Conservation (phyloP, 2,888 invertebrate species). For the Erebia aethiops region DNA sequence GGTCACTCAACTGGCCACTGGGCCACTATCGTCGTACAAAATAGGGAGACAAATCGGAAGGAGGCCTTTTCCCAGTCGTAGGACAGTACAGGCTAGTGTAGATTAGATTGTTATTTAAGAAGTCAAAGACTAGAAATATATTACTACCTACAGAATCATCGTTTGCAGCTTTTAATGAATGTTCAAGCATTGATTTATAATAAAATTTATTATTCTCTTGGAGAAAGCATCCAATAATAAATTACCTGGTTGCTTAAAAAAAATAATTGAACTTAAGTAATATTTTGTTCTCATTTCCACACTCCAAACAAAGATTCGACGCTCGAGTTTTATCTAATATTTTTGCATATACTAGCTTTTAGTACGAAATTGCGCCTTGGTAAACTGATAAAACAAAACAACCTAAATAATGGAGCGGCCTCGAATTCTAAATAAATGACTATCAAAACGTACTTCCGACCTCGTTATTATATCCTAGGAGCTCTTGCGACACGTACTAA, state of each 20-base stretch:
- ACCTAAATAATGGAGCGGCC: constrained; percentile 77
- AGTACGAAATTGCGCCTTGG: constrained; percentile 75
- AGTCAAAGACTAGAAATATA: too few relatives aligned
- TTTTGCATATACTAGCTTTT: constrained; percentile 53
- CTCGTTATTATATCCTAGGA: constrained; percentile 75
- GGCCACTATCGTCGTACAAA: too few relatives aligned
- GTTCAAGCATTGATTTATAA: too few relatives aligned
- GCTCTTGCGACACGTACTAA: constrained; percentile 50
- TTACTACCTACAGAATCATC: too few relatives aligned
- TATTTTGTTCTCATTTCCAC: background rate
- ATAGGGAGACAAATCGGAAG: too few relatives aligned
- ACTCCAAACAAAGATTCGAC: background rate
- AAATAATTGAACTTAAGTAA: background rate
- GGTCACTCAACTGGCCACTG: too few relatives aligned
- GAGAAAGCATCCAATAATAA: background rate
- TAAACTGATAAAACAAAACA: constrained; percentile 80
- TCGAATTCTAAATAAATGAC: constrained; percentile 80
- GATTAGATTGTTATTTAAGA: too few relatives aligned
- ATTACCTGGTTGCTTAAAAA: background rate
- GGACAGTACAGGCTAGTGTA: too few relatives aligned
- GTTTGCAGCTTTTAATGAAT: too few relatives aligned
- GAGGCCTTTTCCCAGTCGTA: too few relatives aligned
- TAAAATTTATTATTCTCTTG: too few relatives aligned
- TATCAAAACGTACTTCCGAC: constrained; percentile 78
- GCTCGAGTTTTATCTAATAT: constrained; percentile 54